These are phyloP conservation scores for Tachina lurida DNA, from an alignment of 2,888 invertebrate genomes.

Conservation along the genomic window DNA sequence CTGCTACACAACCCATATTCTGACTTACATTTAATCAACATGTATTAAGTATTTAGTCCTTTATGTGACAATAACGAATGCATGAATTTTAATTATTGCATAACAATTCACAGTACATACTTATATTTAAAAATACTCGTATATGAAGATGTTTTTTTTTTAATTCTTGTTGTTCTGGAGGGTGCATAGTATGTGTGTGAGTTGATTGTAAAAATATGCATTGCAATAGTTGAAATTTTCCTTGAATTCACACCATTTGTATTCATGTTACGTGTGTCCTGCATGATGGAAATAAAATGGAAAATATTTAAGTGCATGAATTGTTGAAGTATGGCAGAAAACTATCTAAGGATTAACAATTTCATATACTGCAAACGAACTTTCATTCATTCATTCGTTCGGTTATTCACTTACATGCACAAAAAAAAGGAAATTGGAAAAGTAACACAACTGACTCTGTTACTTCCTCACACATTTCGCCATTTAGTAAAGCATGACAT, in stretches of 20 bases:
- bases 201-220: not conserved
- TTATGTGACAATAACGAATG: not conserved
- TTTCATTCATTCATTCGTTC: not conserved
- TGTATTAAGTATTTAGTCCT: not conserved
- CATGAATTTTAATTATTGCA: not conserved
- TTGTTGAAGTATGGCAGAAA: slow-evolving; percentile 27
- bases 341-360: not conserved
- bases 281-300: not conserved
- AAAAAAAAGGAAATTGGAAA: not conserved
- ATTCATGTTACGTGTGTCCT: not conserved
- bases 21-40: no score
- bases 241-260: not conserved
- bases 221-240: not conserved
- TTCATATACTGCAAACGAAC: not conserved
- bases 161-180: not conserved
- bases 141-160: not conserved
- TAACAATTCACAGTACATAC: no score
- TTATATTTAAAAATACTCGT: no score
- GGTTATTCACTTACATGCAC: not conserved
- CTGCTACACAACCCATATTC: no score
- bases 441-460: not conserved
- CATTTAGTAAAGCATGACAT: slow-evolving; percentile 50
- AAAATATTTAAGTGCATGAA: slow-evolving; percentile 40
- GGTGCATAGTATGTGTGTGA: not conserved
- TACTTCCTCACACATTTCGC: not conserved